Evolutionary conservation across 2,888 invertebrate species (phyloP), one percentile per base, ranked within the genome.

Genomic region (Trypoxylon attenuatum): DNA sequence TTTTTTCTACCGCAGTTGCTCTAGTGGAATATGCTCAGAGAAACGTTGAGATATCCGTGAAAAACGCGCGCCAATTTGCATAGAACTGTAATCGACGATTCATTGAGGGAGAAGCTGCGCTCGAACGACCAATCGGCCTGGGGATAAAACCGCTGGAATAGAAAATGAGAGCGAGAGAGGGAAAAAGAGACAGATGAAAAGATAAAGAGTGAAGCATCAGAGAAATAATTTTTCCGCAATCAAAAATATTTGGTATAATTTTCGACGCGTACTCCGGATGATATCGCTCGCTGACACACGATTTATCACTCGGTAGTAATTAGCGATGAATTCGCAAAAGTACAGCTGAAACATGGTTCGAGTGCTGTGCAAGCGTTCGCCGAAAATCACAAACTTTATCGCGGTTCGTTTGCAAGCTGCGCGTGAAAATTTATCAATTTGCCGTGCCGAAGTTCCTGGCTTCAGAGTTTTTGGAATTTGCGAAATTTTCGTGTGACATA

Each of bases 251-350:
- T 10, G 46, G 8, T 8, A 16, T 25, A 49, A 54, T 43, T 50
- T 18, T 13, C 41, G 8, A 16, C 10, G 15, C 22, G 19, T 13
- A 16, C n/a, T 8, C 21, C 15, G 6, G 27, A 13, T 33, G 38
- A 39, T 42, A 54, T 50, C 42, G 27, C 39, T 5, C 16, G 18
- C 5, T 15, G 19, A 22, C 49, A 8, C 22, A 10, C 13, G 21
- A 41, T 69, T 69, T 53, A 55, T 56, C 52, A 23, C 5, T 29
- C 38, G n/a, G 38, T 16, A 21, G 56, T 41, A 69, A 67, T 70
- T 70, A 56, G 43, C 38, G 29, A 25, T n/a, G 50, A 29, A 54
- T 45, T 43, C 15, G 16, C 18, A 10, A 53, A 25, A 47, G 62
- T n/a, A n/a, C n/a, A n/a, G n/a, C n/a, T n/a, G 33, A 23, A 25